Evolutionary conservation across 2,113 vertebrate genomes (phyloP).

Genomic region (Phalacrocorax brasilianus): DNA sequence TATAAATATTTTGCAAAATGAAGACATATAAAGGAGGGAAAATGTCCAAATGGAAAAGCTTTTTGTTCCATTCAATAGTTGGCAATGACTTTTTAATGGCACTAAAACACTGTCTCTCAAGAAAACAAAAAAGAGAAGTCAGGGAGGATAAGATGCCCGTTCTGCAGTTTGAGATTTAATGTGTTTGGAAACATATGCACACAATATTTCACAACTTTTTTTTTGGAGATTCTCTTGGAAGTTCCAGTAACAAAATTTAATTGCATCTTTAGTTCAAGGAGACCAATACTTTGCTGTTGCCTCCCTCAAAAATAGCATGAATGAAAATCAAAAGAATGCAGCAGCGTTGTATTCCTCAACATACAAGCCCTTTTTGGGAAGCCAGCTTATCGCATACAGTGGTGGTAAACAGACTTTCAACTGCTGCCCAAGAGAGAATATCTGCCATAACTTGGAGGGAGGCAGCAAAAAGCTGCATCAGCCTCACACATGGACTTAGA

Average conservation of each 20-base stretch:
- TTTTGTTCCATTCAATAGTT: neutral
- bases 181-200: neutral
- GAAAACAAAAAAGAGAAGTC: neutral
- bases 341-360: neutral
- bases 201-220: neutral
- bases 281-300: neutral
- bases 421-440: neutral
- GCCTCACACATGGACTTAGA: neutral
- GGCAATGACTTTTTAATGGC: neutral
- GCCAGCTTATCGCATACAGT: neutral
- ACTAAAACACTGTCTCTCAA: neutral
- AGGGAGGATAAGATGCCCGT: neutral
- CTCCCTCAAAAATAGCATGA: neutral
- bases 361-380: neutral
- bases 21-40: neutral
- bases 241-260: neutral
- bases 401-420: neutral
- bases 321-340: neutral
- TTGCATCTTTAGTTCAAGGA: neutral
- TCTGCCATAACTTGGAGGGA: neutral
- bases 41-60: fast-evolving
- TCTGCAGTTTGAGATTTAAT: neutral
- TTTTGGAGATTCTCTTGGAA: neutral
- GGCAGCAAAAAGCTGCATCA: neutral
- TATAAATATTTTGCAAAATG: neutral